Evolutionary conservation across 2,113 vertebrate genomes (phyloP).

Genomic region (Cacatua alba): DNA sequence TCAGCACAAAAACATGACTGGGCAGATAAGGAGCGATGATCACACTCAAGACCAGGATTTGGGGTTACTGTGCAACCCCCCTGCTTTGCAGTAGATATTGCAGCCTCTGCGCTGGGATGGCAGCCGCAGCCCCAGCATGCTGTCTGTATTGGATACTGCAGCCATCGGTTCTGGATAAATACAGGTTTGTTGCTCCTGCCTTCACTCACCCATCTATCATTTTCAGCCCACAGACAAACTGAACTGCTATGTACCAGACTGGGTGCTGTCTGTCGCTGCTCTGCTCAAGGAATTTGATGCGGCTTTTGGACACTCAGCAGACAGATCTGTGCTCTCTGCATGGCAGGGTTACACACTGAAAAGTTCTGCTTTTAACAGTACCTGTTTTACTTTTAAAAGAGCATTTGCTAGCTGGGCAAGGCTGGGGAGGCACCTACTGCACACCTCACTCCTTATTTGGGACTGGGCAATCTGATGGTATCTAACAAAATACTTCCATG

Average conservation of each 20-base stretch:
- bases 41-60: neutral
- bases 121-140: fast-evolving
- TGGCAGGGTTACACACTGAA: neutral
- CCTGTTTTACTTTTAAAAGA: neutral
- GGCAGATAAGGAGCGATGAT: neutral
- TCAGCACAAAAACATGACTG: fast-evolving
- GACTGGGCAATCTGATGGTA: neutral
- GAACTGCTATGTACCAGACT: fast-evolving
- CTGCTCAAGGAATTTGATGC: neutral
- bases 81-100: neutral
- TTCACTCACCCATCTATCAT: neutral
- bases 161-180: neutral
- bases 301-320: neutral
- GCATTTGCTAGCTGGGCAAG: neutral
- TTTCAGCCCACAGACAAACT: neutral
- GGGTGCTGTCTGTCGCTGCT: neutral
- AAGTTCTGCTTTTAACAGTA: neutral
- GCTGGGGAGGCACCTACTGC: neutral
- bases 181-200: neutral
- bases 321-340: neutral
- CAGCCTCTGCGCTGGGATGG: neutral
- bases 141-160: neutral
- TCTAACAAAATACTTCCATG: neutral
- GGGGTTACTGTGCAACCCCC: neutral
- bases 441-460: neutral